A percentile compares a stretch with the other conserved stretches of the same genome.
Conservation (phyloP, 2,888 invertebrate species). For the Tachina lurida region DNA sequence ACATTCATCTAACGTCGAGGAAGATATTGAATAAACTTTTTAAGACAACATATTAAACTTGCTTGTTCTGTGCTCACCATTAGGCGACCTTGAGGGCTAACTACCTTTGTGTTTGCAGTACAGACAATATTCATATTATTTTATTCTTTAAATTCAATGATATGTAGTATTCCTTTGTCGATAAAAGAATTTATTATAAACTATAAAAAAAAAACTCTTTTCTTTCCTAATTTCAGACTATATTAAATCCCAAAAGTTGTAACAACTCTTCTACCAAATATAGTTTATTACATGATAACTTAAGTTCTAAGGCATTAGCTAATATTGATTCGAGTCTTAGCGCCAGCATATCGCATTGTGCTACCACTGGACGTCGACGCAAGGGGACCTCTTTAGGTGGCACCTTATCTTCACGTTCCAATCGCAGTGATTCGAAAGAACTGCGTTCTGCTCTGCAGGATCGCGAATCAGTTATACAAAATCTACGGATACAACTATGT, state of each 20-base stretch:
- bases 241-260: slow-evolving; percentile 81
- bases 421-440: slow-evolving; percentile 84
- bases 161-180: too few species aligned
- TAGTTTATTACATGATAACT: slow-evolving; percentile 75
- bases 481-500: slow-evolving; percentile 82
- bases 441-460: slow-evolving; percentile 89
- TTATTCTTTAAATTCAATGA: too few species aligned
- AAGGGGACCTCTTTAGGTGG: slow-evolving; percentile 82
- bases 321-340: slow-evolving; percentile 85
- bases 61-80: too few species aligned
- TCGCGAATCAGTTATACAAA: slow-evolving; percentile 92
- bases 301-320: slow-evolving; percentile 60
- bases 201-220: background rate
- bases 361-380: slow-evolving; percentile 84
- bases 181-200: background rate
- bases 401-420: slow-evolving; percentile 75
- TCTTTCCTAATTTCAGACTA: slow-evolving; percentile 81
- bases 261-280: slow-evolving; percentile 77
- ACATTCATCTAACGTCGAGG: background rate
- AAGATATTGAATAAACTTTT: background rate
- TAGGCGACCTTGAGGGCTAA: too few species aligned
- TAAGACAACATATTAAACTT: too few species aligned
- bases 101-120: too few species aligned
- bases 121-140: too few species aligned
- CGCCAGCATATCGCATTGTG: slow-evolving; percentile 83